phyloP scores from a whole-genome alignment of 2,797 vertebrate species.

The Vultur gryphus region DNA sequence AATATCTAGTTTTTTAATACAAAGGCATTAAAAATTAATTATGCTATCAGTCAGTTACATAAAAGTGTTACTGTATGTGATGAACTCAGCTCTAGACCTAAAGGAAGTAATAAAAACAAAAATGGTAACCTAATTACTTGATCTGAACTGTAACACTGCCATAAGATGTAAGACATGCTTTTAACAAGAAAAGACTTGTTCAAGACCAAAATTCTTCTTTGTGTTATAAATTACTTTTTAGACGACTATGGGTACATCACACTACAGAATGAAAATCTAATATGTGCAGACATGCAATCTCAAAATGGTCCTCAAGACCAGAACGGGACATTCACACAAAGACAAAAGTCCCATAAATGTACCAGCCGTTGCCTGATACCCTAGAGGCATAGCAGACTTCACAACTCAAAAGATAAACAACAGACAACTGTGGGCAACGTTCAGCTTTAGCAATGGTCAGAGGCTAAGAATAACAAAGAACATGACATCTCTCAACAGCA shows the following conservation, averaged over 20 bases:
- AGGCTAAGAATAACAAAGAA: constrained; percentile 45
- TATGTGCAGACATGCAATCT: not conserved
- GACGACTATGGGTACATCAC: not conserved
- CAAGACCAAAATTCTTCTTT: not conserved
- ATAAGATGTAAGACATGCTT: not conserved
- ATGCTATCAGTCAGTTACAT: not conserved
- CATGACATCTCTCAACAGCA: not conserved
- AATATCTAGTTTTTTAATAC: not conserved
- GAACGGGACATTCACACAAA: not conserved
- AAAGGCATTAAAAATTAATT: not conserved
- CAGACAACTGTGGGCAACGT: not conserved
- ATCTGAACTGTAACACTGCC: not conserved
- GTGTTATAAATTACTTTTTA: not conserved
- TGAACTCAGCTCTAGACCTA: not conserved
- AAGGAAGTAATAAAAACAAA: not conserved
- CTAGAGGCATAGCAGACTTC: not conserved
- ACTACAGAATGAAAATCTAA: not conserved
- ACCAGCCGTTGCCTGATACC: not conserved
- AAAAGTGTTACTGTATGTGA: not conserved
- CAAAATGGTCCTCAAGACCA: not conserved
- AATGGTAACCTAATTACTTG: not conserved
- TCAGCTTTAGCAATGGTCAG: not conserved
- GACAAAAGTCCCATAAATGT: constrained; percentile 5
- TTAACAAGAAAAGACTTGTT: not conserved
- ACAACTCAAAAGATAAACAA: not conserved